A percentile compares a stretch with the other conserved stretches of the same genome.
Evolutionary conservation across 2,797 vertebrate genomes (phyloP).

Genomic region (Craterocephalus amniculus): DNA sequence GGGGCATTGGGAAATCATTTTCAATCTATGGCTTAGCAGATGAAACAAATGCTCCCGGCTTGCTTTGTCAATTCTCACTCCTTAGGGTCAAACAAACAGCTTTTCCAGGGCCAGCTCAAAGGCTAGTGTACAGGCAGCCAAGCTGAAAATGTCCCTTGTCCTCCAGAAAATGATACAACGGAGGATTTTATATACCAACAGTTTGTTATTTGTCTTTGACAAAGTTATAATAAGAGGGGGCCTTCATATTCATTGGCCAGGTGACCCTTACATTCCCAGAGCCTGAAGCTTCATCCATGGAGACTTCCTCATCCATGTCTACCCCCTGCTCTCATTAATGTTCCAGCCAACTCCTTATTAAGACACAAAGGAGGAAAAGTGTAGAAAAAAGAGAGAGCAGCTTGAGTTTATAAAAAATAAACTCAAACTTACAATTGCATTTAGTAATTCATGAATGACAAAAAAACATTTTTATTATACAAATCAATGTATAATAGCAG

Average conservation of each 20-base stretch:
- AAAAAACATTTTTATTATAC: too few species aligned
- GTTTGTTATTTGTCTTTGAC: constrained; percentile 88
- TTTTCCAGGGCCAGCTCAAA: constrained; percentile 84
- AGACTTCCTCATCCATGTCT: constrained; percentile 43
- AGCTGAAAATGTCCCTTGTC: constrained; percentile 89
- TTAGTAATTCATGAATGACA: neutral
- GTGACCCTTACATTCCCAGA: constrained; percentile 78
- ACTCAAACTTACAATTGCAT: neutral
- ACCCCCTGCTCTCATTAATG: constrained; percentile 56
- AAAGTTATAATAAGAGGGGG: constrained; percentile 85
- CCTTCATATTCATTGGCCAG: constrained; percentile 85
- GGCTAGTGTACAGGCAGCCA: constrained; percentile 83
- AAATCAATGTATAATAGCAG: too few species aligned
- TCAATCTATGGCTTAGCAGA: constrained; percentile 88
- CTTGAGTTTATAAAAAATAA: neutral
- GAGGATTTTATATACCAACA: constrained; percentile 85
- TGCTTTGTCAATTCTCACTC: constrained; percentile 89
- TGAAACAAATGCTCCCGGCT: constrained; percentile 87
- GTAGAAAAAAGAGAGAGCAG: neutral
- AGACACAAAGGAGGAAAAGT: constrained; percentile 42
- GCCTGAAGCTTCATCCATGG: constrained; percentile 59
- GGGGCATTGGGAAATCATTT: constrained; percentile 88
- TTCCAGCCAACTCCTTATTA: constrained; percentile 47
- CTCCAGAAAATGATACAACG: constrained; percentile 86
- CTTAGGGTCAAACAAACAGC: constrained; percentile 89